phyloP scores from a whole-genome alignment of 2,113 vertebrate species.

The Myxocyprinus asiaticus region DNA sequence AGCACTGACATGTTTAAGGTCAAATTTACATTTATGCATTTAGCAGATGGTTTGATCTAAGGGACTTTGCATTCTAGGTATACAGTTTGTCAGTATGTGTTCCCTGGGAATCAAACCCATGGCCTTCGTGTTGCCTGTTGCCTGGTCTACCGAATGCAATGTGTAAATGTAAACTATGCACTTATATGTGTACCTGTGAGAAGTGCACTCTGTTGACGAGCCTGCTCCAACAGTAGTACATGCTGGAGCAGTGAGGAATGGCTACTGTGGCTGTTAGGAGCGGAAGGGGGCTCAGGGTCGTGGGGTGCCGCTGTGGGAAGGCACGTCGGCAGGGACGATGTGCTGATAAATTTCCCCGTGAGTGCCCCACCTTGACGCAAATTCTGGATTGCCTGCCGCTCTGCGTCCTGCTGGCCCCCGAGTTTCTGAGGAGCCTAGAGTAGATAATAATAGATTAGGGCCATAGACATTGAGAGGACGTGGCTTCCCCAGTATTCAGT shows the following conservation, averaged over 20 bases:
- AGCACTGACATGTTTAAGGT: too few relatives aligned
- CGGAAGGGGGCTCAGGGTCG: slow-evolving; percentile 74
- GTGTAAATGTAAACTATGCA: background rate
- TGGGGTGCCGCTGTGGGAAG: slow-evolving; percentile 75
- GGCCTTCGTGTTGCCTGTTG: too few relatives aligned
- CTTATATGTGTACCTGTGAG: slow-evolving; percentile 77
- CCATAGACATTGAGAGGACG: background rate
- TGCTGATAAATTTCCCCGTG: slow-evolving; percentile 88
- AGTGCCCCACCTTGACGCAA: slow-evolving; percentile 83
- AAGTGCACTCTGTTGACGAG: slow-evolving; percentile 89
- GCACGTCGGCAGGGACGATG: slow-evolving; percentile 85
- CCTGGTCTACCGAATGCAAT: too few relatives aligned
- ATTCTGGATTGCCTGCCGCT: slow-evolving; percentile 83
- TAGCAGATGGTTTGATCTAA: too few relatives aligned
- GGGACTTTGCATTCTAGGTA: too few relatives aligned
- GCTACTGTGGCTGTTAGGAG: slow-evolving; percentile 69
- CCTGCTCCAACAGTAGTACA: slow-evolving; percentile 91
- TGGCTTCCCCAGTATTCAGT: too few relatives aligned
- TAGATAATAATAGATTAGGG: background rate
- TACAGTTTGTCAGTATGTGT: too few relatives aligned
- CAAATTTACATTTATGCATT: too few relatives aligned
- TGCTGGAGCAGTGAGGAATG: slow-evolving; percentile 91
- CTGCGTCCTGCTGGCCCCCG: slow-evolving; percentile 85
- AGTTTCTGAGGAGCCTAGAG: slow-evolving; percentile 83
- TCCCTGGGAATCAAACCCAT: too few relatives aligned